A percentile compares a stretch with the other conserved stretches of the same genome.
Evolutionary conservation across 1,140 invertebrate species (phyloP).

Genomic region (Laupala kohalensis): DNA sequence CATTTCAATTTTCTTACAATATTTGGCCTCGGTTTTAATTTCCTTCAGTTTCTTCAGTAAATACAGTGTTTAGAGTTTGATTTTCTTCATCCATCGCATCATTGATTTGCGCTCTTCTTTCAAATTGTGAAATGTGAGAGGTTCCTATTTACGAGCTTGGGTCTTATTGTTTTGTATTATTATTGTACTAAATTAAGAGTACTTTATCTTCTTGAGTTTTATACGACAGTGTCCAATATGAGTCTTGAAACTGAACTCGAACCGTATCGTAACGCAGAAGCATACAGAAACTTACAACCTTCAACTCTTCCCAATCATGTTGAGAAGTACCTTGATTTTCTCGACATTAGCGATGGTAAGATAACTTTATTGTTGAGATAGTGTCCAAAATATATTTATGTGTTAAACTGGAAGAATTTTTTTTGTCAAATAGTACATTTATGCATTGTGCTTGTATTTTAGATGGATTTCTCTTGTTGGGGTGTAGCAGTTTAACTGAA

Average conservation of each 20-base stretch:
- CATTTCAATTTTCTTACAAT: too few relatives aligned
- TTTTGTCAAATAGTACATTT: background rate
- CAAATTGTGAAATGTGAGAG: too few relatives aligned
- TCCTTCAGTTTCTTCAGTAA: too few relatives aligned
- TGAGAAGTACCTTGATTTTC: slow-evolving; percentile 19
- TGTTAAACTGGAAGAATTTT: background rate
- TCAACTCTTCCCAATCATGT: slow-evolving; percentile 14
- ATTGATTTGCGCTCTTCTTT: too few relatives aligned
- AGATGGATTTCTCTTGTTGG: slow-evolving; percentile 19
- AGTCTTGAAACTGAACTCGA: slow-evolving; percentile 3
- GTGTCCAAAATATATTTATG: background rate
- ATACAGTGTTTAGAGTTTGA: too few relatives aligned
- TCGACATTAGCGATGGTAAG: slow-evolving; percentile 20
- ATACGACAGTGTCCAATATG: background rate
- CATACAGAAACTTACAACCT: slow-evolving; percentile 16
- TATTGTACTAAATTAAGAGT: too few relatives aligned
- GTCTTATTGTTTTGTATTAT: too few relatives aligned
- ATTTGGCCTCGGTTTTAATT: too few relatives aligned
- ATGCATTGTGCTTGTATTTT: slow-evolving; percentile 6
- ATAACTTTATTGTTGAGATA: background rate
- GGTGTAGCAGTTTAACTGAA: slow-evolving; percentile 19
- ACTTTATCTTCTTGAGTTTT: too few relatives aligned
- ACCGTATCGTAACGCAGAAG: slow-evolving; percentile 17
- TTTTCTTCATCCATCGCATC: too few relatives aligned
- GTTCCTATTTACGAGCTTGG: too few relatives aligned